A percentile compares a stretch with the other conserved stretches of the same genome.
Conservation (phyloP, 2,888 invertebrate genomes). For the Sycophila texana region DNA sequence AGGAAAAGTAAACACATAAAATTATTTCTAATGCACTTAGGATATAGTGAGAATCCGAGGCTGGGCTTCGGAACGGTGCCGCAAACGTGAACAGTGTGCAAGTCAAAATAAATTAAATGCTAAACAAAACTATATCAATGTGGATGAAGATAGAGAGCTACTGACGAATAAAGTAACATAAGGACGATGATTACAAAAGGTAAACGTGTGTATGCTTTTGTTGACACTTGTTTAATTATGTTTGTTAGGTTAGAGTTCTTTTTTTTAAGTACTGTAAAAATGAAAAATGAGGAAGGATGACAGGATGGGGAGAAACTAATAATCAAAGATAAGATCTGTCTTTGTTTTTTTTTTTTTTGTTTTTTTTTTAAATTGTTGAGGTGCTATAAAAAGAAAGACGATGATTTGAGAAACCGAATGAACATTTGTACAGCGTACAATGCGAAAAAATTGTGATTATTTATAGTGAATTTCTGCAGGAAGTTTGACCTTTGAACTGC, state of each 20-base stretch:
- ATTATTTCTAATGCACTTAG: constrained; percentile 60
- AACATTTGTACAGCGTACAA: constrained; percentile 60
- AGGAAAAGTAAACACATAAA: constrained; percentile 59
- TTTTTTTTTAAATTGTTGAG: constrained; percentile 43
- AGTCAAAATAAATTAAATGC: constrained; percentile 42
- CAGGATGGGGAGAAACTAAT: constrained; percentile 27
- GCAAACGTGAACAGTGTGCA: constrained; percentile 56
- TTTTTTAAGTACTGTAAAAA: constrained; percentile 53
- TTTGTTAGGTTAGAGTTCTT: constrained; percentile 65
- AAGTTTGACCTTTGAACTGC: constrained; percentile 64
- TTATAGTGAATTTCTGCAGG: constrained; percentile 66
- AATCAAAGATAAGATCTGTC: constrained; percentile 51
- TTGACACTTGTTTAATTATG: constrained; percentile 69
- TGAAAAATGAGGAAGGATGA: constrained; percentile 40
- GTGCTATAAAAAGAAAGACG: constrained; percentile 49
- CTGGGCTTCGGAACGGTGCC: constrained; percentile 72
- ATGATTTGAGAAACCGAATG: constrained; percentile 45
- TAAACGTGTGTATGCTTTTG: constrained; percentile 66
- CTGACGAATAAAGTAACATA: constrained; percentile 54
- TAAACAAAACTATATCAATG: constrained; percentile 52
- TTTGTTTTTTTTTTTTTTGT: constrained; percentile 27
- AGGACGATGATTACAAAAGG: constrained; percentile 54
- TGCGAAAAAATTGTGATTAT: constrained; percentile 68
- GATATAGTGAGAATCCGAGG: constrained; percentile 66
- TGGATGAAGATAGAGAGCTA: constrained; percentile 51